Percentiles rank a stretch among this genome's conserved stretches.
Evolutionary conservation across 2,888 invertebrate genomes (phyloP).

Genomic region (Patella depressa): DNA sequence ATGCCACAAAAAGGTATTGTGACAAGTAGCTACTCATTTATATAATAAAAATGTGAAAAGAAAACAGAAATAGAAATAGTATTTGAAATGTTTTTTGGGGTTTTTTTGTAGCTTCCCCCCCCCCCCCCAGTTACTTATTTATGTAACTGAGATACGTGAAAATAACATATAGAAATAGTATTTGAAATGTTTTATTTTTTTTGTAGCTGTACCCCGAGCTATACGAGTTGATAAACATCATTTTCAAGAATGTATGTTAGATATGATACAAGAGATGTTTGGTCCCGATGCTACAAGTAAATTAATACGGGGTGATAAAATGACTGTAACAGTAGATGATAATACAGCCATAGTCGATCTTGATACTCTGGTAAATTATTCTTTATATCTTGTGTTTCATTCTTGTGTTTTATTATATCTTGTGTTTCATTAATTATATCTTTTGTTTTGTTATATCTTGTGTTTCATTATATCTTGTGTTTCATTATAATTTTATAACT

Average conservation of each 20-base stretch:
- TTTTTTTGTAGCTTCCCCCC: no score
- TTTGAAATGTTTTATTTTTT: background rate
- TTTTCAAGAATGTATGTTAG: conserved; percentile 90
- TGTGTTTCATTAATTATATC: background rate
- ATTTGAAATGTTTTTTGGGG: no score
- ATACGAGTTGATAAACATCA: conserved; percentile 90
- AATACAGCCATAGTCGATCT: conserved; percentile 90
- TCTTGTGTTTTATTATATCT: background rate
- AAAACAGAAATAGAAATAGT: no score
- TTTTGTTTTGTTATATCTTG: background rate
- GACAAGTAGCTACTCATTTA: no score
- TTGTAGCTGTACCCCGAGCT: conserved; percentile 67
- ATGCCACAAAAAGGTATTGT: conserved; percentile 55
- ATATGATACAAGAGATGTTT: conserved; percentile 94
- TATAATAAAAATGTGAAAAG: no score
- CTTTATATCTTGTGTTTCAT: background rate
- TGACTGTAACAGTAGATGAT: conserved; percentile 87
- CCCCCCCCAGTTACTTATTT: no score
- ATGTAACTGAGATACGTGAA: no score
- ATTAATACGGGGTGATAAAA: conserved; percentile 90
- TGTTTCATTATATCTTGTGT: conserved; percentile 6
- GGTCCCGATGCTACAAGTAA: conserved; percentile 94
- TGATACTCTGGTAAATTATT: conserved; percentile 78
- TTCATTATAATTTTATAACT: background rate
- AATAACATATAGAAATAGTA: background rate